Base-by-base conservation (phyloP, 64 coral and sea anemone species). In the Porites lutea region DNA sequence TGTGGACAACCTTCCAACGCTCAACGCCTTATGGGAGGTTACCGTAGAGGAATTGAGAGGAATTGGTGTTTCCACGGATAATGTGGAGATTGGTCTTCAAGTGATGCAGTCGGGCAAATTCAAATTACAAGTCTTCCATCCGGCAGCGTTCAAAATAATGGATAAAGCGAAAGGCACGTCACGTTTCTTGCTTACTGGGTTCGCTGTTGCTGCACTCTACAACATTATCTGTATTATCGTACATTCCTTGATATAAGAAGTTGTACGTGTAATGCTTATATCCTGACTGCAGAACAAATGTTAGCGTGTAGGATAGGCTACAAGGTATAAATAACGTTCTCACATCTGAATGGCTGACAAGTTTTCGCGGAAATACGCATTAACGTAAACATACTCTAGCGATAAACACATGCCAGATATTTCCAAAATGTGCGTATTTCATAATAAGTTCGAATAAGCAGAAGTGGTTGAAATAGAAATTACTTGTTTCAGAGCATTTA, bases 41-140 rank as follows among this genome's bases (percentile, higher is more conserved):
- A 62, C 79, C 10, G 10, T 18, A 22, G 13, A n/a, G 3, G 78
- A 80, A 14, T 21, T 80, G 53, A 11, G 61, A 80, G 61, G 43
- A 23, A 82, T 82, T 3, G 79, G 20, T 2, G 12, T 82, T 82
- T 82, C 79, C 2, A 82, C 55, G 23, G 57, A 61, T 8, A 13
- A 63, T 43, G 37, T 6, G 6, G 27, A 61, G 22, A 47, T 82
- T 61, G 79, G 79, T 6, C 22, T 82, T 62, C 20, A 47, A 5
- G 4, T 47, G 37, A 15, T 23, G 14, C 37, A 60, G 18, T 18
- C 14, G 2, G 79, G 55, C 11, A 82, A 16, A 82, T 22, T 62
- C 55, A 62, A 47, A 60, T 63, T 82, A 21, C 79, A 82, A 62
- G 79, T 82, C 4, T 82, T 82, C 6, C 79, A 82, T 4, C 79